phyloP scores from a whole-genome alignment of 2,888 invertebrate genomes.

The Conus canariensis region DNA sequence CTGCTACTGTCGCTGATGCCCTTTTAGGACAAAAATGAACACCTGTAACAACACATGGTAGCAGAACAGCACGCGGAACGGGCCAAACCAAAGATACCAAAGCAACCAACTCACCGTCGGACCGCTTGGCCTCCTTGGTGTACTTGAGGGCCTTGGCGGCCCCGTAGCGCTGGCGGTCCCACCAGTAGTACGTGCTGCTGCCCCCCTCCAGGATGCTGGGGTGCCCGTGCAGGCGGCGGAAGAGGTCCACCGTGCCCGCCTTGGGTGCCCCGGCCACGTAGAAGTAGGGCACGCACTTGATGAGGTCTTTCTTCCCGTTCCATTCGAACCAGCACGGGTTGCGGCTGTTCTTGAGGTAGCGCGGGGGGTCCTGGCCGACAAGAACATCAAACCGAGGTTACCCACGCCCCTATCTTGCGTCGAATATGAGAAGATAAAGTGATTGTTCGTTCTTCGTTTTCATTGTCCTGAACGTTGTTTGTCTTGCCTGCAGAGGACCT shows the following conservation, averaged over 20 bases:
- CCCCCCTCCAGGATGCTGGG: neutral
- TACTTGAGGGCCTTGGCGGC: constrained; percentile 3
- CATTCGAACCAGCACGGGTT: constrained; percentile 48
- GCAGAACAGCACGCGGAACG: too few relatives aligned
- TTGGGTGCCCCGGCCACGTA: constrained; percentile 47
- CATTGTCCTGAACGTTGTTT: too few relatives aligned
- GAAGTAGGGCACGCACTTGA: constrained; percentile 48
- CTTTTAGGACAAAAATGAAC: too few relatives aligned
- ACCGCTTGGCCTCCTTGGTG: constrained; percentile 15
- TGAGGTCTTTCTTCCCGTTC: constrained; percentile 36
- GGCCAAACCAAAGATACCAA: too few relatives aligned
- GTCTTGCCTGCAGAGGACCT: too few relatives aligned
- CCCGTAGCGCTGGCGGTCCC: constrained; percentile 41
- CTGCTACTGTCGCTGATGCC: too few relatives aligned
- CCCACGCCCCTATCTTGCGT: neutral
- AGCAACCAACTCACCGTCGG: neutral
- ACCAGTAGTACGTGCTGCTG: constrained; percentile 36
- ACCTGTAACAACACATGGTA: too few relatives aligned
- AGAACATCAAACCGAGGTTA: neutral
- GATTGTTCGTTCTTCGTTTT: too few relatives aligned
- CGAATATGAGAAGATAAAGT: too few relatives aligned
- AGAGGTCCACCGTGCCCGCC: constrained; percentile 44
- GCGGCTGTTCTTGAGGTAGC: constrained; percentile 31
- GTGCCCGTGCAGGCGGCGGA: constrained; percentile 28
- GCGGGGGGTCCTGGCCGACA: constrained; percentile 20